These are phyloP conservation scores for Eretmodus cyanostictus DNA, from an alignment of 2,113 vertebrate genomes.

Conservation along the genomic window DNA sequence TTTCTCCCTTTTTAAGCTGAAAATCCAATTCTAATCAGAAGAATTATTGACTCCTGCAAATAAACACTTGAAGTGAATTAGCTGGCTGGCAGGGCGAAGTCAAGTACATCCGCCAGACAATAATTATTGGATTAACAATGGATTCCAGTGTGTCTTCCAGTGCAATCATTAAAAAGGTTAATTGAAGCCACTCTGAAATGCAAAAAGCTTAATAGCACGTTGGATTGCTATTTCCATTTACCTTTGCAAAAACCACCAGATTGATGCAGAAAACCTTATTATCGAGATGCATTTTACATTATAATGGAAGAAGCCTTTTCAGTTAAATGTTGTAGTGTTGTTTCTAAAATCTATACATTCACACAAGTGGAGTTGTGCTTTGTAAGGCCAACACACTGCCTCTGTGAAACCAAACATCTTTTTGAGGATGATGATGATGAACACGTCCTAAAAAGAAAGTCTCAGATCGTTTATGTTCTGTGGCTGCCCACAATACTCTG, in stretches of 20 bases:
- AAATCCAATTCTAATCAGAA: constrained; percentile 31
- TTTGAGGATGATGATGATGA: not conserved
- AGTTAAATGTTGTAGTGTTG: not conserved
- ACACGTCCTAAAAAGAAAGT: not conserved
- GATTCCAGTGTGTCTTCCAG: constrained; percentile 26
- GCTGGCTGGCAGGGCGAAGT: constrained; percentile 8
- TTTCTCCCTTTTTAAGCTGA: not conserved
- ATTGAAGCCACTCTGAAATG: constrained; percentile 49
- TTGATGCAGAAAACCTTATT: not conserved
- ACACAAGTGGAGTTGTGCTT: not conserved
- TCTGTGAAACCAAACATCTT: not conserved
- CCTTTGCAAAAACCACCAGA: constrained; percentile 16
- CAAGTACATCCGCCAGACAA: constrained; percentile 49
- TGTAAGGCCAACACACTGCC: not conserved
- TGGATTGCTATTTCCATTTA: constrained; percentile 7
- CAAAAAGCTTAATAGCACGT: constrained; percentile 38
- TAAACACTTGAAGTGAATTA: constrained; percentile 38
- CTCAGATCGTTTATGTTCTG: constrained; percentile 22
- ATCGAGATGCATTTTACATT: not conserved
- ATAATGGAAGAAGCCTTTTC: not conserved
- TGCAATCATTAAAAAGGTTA: constrained; percentile 57
- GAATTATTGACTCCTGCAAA: constrained; percentile 37
- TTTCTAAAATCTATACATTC: not conserved
- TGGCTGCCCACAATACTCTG: constrained; percentile 19
- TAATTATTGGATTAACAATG: constrained; percentile 55